phyloP scores from a whole-genome alignment of 2,113 vertebrate genomes.

The Tachycineta bicolor region DNA sequence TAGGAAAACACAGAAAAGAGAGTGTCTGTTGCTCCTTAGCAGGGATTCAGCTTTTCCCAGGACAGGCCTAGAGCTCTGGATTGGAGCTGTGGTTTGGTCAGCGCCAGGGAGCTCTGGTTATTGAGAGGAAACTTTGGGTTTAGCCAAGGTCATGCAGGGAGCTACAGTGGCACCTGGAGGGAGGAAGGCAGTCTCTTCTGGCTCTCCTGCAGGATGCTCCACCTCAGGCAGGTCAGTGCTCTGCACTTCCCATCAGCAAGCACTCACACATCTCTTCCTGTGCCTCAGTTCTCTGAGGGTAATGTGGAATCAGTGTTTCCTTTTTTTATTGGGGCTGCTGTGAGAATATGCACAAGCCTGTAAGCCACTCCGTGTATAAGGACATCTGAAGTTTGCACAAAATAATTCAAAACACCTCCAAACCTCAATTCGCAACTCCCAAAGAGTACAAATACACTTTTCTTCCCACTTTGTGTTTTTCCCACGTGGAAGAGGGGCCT shows the following conservation, averaged over 20 bases:
- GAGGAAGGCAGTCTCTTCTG: fast-evolving
- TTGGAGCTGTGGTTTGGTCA: background rate
- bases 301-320: background rate
- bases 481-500: background rate
- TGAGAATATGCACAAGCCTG: background rate
- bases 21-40: background rate
- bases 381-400: background rate
- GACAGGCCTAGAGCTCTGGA: background rate
- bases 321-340: background rate
- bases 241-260: background rate
- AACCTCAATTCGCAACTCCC: background rate
- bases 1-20: fast-evolving
- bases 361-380: background rate
- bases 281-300: background rate
- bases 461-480: background rate
- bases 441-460: background rate
- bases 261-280: background rate
- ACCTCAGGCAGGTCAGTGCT: background rate
- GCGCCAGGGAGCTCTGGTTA: fast-evolving
- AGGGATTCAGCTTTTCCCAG: background rate
- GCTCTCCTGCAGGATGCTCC: background rate
- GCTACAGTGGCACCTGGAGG: background rate
- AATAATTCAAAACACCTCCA: background rate
- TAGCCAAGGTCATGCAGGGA: background rate
- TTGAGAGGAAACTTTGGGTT: background rate